phyloP scores from a whole-genome alignment of 2,888 invertebrate genomes.

The Stegana nigrithorax region DNA sequence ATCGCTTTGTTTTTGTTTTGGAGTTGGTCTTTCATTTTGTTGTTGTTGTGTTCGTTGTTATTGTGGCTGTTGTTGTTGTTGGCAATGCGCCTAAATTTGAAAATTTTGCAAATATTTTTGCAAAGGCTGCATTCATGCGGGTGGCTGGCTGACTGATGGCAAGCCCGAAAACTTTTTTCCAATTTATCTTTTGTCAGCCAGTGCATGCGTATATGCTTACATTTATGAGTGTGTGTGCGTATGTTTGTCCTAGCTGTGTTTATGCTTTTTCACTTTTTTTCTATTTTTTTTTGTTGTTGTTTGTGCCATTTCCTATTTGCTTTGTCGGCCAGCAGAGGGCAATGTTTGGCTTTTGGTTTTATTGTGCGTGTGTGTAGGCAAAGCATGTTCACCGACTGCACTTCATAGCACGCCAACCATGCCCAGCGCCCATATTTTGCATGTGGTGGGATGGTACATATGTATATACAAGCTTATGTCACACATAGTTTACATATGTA shows the following conservation, averaged over 20 bases:
- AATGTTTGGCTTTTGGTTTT: conserved; percentile 53
- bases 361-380: conserved; percentile 33
- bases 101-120: conserved; percentile 11
- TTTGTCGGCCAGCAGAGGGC: conserved; percentile 43
- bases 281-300: too few species aligned
- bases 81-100: conserved; percentile 4
- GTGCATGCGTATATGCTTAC: conserved; percentile 18
- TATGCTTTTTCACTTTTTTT: conserved; percentile 38
- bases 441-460: conserved; percentile 29
- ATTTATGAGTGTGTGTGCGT: conserved; percentile 23
- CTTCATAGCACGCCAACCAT: conserved; percentile 39
- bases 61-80: background rate
- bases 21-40: background rate
- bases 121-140: background rate
- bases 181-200: conserved; percentile 43
- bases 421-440: conserved; percentile 3
- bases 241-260: conserved; percentile 26
- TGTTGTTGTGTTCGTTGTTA: background rate
- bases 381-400: conserved; percentile 57
- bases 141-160: conserved; percentile 28
- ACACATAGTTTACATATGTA: conserved; percentile 15
- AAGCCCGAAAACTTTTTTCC: too few species aligned
- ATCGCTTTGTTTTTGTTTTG: too few species aligned
- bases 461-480: conserved; percentile 42
- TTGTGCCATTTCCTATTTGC: conserved; percentile 51